Conservation (phyloP, 2,888 invertebrate species). For the Melangyna quadrimaculata region DNA sequence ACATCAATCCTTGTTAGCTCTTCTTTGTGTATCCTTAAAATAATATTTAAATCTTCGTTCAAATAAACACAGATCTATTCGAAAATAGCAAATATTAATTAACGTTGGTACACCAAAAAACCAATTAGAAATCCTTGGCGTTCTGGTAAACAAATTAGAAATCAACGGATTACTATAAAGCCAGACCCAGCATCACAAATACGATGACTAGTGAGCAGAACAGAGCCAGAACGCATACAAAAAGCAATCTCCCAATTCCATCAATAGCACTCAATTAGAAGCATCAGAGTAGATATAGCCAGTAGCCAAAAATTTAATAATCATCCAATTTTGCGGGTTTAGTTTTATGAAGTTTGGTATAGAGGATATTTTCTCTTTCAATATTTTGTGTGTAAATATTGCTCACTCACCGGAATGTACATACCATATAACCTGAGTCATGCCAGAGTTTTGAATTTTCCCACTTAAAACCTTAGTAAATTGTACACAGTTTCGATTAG, state of each 20-base stretch:
- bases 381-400: neutral
- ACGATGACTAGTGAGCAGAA: neutral
- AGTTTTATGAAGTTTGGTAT: neutral
- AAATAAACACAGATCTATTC: no score
- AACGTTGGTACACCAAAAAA: neutral
- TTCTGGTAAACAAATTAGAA: neutral
- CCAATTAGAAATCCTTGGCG: neutral
- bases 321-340: neutral
- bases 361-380: neutral
- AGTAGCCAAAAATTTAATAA: neutral
- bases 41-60: no score
- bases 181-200: no score
- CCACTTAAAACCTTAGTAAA: neutral
- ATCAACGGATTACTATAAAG: neutral
- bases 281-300: neutral
- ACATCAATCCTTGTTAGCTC: no score
- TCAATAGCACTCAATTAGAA: neutral
- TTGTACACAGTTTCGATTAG: neutral
- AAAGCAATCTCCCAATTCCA: neutral
- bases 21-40: no score
- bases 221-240: neutral
- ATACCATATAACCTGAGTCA: neutral
- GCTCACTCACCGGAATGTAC: neutral
- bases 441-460: neutral
- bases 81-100: neutral